These are phyloP conservation scores for Limnodromus scolopaceus DNA, from an alignment of 2,797 vertebrate genomes.

Conservation along the genomic window DNA sequence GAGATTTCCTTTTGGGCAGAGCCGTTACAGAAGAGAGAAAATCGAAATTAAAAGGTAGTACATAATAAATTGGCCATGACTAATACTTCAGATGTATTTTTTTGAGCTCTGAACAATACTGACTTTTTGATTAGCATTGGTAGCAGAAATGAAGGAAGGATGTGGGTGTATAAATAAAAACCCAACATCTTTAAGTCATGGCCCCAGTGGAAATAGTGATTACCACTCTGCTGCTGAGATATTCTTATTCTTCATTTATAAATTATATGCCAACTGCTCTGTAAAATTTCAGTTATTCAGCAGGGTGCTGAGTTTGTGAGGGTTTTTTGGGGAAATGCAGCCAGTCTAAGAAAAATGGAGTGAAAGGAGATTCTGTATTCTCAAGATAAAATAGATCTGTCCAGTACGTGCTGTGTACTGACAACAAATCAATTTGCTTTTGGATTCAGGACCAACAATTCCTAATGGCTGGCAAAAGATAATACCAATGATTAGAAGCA, in stretches of 20 bases:
- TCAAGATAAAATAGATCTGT: slow-evolving; percentile 56
- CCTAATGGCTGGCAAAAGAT: background rate
- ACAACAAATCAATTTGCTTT: background rate
- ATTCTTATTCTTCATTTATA: background rate
- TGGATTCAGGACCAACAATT: background rate
- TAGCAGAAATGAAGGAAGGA: background rate
- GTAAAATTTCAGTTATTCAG: slow-evolving; percentile 42
- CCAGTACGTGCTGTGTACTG: background rate
- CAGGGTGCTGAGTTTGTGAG: slow-evolving; percentile 29
- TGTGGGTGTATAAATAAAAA: background rate
- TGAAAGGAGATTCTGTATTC: slow-evolving; percentile 66
- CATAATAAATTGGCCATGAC: background rate
- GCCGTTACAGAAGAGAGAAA: background rate
- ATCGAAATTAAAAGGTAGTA: background rate
- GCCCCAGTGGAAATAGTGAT: background rate
- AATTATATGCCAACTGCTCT: background rate
- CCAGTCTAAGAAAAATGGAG: slow-evolving; percentile 60
- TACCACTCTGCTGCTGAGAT: background rate
- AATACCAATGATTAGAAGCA: background rate
- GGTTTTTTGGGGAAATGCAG: background rate
- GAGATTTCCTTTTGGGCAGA: background rate
- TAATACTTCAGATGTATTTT: background rate
- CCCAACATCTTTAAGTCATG: background rate
- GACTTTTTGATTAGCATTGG: background rate
- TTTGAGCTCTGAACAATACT: background rate